Percentiles rank a stretch among this genome's conserved stretches.
Conservation (phyloP, 2,797 vertebrate genomes). For the Onychomys arenicola region DNA sequence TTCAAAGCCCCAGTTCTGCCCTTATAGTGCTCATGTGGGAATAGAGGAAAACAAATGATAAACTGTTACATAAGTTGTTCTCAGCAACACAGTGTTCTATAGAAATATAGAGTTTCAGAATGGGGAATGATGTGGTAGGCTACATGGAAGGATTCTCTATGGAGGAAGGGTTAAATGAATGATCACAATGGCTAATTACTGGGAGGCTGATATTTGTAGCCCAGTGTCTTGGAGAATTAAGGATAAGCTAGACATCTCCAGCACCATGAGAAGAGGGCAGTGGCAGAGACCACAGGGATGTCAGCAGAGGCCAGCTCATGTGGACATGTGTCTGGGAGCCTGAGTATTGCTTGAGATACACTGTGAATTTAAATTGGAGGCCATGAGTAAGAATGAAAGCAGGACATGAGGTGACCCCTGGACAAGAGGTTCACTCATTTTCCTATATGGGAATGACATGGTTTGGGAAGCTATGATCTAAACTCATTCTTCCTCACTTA, state of each 20-base stretch:
- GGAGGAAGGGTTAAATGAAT: not conserved
- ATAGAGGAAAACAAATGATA: not conserved
- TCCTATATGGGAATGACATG: not conserved
- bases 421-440: not conserved
- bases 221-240: not conserved
- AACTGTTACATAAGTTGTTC: not conserved
- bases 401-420: not conserved
- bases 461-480: not conserved
- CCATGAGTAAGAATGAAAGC: not conserved
- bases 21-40: not conserved
- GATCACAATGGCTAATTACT: not conserved
- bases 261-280: not conserved
- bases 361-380: not conserved
- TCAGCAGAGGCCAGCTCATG: rapidly evolving
- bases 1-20: not conserved
- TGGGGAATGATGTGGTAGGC: too few relatives aligned
- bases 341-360: not conserved
- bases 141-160: not conserved
- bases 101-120: not conserved
- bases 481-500: not conserved
- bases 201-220: not conserved
- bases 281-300: not conserved
- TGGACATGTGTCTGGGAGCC: not conserved
- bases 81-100: not conserved
- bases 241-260: not conserved